Evolutionary conservation across 2,888 invertebrate genomes (phyloP), one percentile per base, ranked within the genome.

Genomic region (Tipula helvola): DNA sequence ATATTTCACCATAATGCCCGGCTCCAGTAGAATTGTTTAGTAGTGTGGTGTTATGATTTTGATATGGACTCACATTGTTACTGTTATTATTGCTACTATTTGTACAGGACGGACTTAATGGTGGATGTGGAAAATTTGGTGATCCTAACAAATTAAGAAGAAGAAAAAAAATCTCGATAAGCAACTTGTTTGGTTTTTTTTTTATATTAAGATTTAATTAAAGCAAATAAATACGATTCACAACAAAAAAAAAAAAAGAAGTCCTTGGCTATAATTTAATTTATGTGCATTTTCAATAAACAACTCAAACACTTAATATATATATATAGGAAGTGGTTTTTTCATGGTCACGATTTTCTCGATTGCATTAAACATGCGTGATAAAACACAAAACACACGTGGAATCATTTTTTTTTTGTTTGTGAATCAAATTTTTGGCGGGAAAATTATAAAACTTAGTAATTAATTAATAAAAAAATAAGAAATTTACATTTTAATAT

Each of bases 81-180:
- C 87, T 87, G 87, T 88, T 87, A 87, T 89, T 88, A 88, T 90
- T 91, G 28, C 28, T 28, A 88, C 90, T 89, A 16, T 89, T 88
- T 83, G 90, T 90, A 88, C 91, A 91, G 3, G 91, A 91, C 87
- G 91, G 91, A 87, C 91, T 91, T 87, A 90, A 90, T 86, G 91
- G 91, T 87, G 91, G 90, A 88, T 90, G 91, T 88, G 91, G 91
- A 87, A 91, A 91, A 87, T 90, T 89, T 86, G 91, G 91, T 84
- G 91, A 89, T 87, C 90, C 92, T 91, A 89, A 18, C 71, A 71
- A 71, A 90, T 28, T 12, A 44, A 44, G 16, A 18, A 85, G 42
- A 85, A 83, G n/a, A 83, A 8, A 36, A 44, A 44, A 18, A 28
- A 18, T 41, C 28, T 86, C n/a, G 36, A 47, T 86, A 47, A 86